Base-by-base conservation (phyloP, 2,113 vertebrate species). In the Pelobates fuscus region DNA sequence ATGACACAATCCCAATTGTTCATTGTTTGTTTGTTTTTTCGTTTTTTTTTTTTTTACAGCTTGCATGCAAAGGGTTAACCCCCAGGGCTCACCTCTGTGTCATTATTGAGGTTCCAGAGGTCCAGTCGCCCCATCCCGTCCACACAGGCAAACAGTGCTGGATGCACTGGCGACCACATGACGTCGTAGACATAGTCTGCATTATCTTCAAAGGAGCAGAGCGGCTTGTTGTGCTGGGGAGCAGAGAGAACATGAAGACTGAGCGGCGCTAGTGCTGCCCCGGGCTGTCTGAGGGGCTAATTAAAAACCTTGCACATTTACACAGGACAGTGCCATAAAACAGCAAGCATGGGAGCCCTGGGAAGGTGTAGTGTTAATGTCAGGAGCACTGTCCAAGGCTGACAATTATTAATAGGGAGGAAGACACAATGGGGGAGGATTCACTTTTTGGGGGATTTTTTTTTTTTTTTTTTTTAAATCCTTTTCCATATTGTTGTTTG, bases 201-300 rank as follows among this genome's bases (percentile, higher is more conserved):
- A 74, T 97, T 98, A 92, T 98, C 97, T 93, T 98, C 97, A 89
- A 98, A 98, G 78, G 96, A 98, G 92, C 96, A 98, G 81, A 98
- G 94, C 82, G 95, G 94, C 91, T 94, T 97, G 93, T 97, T 98
- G 92, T 98, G 95, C 97, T 98, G 93, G 67, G 82, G 87, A 84
- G 87, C 76, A 84, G 82, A 81, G 81, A 86, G 84, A 85, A 86
- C 76, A 81, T 80, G 89, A 92, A 95, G 96, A 96, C 96, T 93
- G 84, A 84, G 94, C 89, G 96, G 95, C 96, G 96, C 96, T 98
- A 91, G 89, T 84, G 92, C 93, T 82, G 96, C 96, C 96, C 86
- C 91, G 91, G 95, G 96, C 94, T 93, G 95, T 97, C 96, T 96
- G 93, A 44, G 25, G 59, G 23, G 29, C 62, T 74, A 15, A 74